Conservation (phyloP, 2,113 vertebrate species). For the Colistium nudipinnis region DNA sequence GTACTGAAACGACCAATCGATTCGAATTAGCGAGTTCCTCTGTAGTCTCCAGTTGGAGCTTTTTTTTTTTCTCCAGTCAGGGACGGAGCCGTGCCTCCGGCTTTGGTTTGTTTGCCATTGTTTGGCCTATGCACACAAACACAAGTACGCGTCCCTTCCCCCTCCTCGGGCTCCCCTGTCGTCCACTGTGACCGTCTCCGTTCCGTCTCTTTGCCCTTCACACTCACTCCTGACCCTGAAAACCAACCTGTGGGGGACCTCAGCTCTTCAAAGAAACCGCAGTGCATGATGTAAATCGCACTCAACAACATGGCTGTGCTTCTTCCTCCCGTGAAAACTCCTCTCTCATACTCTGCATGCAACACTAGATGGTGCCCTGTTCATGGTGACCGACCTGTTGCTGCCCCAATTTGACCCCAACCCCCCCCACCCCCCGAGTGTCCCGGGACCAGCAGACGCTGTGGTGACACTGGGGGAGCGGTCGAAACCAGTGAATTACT, state of each 20-base stretch:
- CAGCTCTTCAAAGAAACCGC: no score
- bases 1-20: no score
- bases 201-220: slow-evolving; percentile 8
- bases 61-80: not conserved
- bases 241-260: not conserved
- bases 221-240: no score
- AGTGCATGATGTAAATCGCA: not conserved
- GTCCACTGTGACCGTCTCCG: not conserved
- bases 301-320: slow-evolving; percentile 21
- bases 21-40: no score
- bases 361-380: slow-evolving; percentile 78
- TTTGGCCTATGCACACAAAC: slow-evolving; percentile 48
- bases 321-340: not conserved
- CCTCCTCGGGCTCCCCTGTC: not conserved
- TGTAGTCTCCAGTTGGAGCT: slow-evolving; percentile 4
- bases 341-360: slow-evolving; percentile 52
- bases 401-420: slow-evolving; percentile 55
- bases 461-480: not conserved
- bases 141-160: slow-evolving; percentile 17
- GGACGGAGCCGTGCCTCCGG: not conserved
- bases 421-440: no score
- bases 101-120: slow-evolving; percentile 24
- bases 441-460: no score
- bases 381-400: slow-evolving; percentile 62
- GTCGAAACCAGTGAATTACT: no score